Percentiles rank a stretch among this genome's conserved stretches.
Evolutionary conservation across 2,888 invertebrate genomes (phyloP).

Genomic region (Loripinus fragilis): DNA sequence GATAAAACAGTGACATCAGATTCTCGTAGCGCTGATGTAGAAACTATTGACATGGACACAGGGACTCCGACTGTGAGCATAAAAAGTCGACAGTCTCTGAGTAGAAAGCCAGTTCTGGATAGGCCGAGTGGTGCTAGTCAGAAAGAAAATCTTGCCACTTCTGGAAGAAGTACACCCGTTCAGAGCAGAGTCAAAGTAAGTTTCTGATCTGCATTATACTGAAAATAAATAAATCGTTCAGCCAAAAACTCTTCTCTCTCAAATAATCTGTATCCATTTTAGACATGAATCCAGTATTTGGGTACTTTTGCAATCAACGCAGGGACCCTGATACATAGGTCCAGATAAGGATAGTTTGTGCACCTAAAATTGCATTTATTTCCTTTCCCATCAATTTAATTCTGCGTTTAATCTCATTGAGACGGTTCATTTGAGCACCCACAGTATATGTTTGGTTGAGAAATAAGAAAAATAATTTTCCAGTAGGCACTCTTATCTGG

Average conservation of each 20-base stretch:
- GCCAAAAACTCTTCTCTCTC: neutral
- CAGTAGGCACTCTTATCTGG: too few relatives aligned
- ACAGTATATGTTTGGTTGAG: too few relatives aligned
- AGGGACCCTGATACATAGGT: too few relatives aligned
- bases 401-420: too few relatives aligned
- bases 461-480: too few relatives aligned
- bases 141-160: conserved; percentile 47
- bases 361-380: too few relatives aligned
- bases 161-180: conserved; percentile 37
- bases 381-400: too few relatives aligned
- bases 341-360: too few relatives aligned
- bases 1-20: conserved; percentile 4
- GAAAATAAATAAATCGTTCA: neutral
- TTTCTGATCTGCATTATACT: neutral
- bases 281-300: too few relatives aligned
- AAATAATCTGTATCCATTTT: too few relatives aligned
- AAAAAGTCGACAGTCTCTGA: neutral
- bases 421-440: too few relatives aligned
- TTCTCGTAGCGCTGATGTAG: conserved; percentile 22
- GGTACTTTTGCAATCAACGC: too few relatives aligned
- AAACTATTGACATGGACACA: neutral
- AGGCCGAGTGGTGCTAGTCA: conserved; percentile 40
- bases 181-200: conserved; percentile 45
- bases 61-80: neutral
- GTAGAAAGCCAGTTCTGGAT: neutral